phyloP scores from a whole-genome alignment of 37 sponge, comb jelly and placozoan species.

The Halisarca cf. caerulea region DNA sequence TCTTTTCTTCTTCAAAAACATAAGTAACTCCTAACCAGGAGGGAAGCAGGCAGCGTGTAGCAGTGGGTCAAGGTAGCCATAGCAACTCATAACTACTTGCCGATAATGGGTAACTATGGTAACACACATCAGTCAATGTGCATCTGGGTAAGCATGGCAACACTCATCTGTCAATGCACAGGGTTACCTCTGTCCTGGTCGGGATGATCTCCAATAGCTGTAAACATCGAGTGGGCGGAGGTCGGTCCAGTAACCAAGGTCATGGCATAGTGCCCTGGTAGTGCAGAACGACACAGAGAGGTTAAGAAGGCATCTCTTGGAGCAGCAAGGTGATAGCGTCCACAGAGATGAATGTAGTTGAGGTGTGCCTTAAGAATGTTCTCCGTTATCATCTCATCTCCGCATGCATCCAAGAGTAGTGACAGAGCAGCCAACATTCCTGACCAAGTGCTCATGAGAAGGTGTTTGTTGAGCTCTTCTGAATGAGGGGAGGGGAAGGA shows the following conservation, averaged over 20 bases:
- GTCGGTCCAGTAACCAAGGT: conserved; percentile 26
- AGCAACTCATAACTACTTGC: no score
- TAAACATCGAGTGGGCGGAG: neutral
- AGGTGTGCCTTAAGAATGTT: conserved; percentile 72
- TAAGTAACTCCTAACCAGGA: neutral
- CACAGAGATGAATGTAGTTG: conserved; percentile 83
- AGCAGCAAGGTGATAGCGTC: conserved; percentile 48
- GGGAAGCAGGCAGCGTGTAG: no score
- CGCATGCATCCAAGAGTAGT: conserved; percentile 78
- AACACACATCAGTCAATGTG: no score
- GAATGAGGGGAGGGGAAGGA: neutral
- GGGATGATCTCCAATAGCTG: neutral
- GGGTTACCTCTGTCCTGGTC: neutral
- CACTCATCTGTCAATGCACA: no score
- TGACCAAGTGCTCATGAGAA: conserved; percentile 84
- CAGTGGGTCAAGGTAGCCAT: no score
- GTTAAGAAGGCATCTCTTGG: conserved; percentile 93
- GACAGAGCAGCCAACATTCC: conserved; percentile 87
- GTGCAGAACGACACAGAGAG: conserved; percentile 82
- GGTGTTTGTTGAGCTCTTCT: conserved; percentile 44
- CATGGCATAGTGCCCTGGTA: conserved; percentile 84
- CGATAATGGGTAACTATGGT: no score
- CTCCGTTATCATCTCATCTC: conserved; percentile 78
- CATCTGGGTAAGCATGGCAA: no score
- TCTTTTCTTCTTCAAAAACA: neutral